phyloP scores from a whole-genome alignment of 2,113 vertebrate genomes.

The Antechinus flavipes region DNA sequence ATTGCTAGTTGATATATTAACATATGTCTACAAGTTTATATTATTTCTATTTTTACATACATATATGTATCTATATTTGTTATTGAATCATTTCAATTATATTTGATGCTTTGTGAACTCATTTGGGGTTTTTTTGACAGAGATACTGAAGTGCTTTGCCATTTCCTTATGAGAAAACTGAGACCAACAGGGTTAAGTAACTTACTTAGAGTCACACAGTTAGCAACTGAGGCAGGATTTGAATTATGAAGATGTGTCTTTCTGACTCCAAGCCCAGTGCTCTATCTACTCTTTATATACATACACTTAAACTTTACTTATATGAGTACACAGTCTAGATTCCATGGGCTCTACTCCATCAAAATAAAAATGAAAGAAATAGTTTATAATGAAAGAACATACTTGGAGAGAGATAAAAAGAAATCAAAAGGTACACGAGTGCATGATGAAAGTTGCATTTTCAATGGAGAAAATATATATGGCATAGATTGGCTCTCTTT shows the following conservation, averaged over 20 bases:
- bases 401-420: neutral
- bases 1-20: too few species aligned
- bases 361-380: neutral
- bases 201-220: neutral
- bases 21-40: too few species aligned
- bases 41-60: neutral
- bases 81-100: too few species aligned
- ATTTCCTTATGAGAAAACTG: neutral
- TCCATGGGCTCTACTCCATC: neutral
- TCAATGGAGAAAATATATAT: neutral
- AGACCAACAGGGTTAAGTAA: neutral
- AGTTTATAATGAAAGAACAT: slow-evolving; percentile 2
- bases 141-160: neutral
- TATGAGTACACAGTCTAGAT: neutral
- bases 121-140: neutral
- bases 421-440: slow-evolving; percentile 6
- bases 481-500: neutral
- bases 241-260: neutral
- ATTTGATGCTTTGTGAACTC: too few species aligned
- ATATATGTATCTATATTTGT: neutral
- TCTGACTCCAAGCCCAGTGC: neutral
- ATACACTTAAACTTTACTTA: neutral
- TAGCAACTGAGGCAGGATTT: neutral
- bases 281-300: neutral
- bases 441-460: slow-evolving; percentile 9